Base-by-base conservation (phyloP, 2,113 vertebrate species). In the Hippocampus comes region DNA sequence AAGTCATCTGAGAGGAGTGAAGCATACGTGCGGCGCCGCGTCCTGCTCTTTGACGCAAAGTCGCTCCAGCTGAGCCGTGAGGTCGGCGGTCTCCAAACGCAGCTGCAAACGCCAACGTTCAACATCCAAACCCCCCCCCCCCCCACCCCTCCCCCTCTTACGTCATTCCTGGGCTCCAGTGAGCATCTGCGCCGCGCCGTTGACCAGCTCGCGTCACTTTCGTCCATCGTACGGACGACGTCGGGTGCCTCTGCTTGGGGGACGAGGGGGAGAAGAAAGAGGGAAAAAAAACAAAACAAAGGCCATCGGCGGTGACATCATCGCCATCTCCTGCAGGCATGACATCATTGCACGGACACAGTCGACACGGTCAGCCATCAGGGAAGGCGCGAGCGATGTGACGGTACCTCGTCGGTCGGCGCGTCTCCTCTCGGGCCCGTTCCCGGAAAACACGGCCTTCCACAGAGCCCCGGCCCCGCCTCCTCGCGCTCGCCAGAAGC, bases 371-470 rank as follows among this genome's bases (percentile, higher is more conserved):
- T 30, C 27, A 30, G 27, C 27, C 27, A 3, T 30, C 27, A 30
- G 17, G 10, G 42, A 10, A 27, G 25, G 30, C 2, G 25, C 6
- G 14, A 15, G 11, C 11, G 60, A 43, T 42, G 27, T 25, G 23
- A 14, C 11, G 51, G 60, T 27, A 60, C 57, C 20, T 10, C 4
- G 55, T 51, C 17, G 48, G 17, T 2, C 18, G 18, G 17, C 48
- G 5, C 93, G 95, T 18, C 61, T 79, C 25, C 43, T 72, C 84
- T 94, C 86, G 67, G 85, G 96, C 77, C 90, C 94, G 81, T 95
- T 94, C 12, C 94, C 94, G 1, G 94, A 93, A 81, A 97, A 94
- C 59, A 97, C 92, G 0, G 93, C 89, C 72, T 93, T 97, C 95
- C 94, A 96, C 53, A 97, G 73, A 0, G 92, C 94, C 82, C 68